phyloP scores from a whole-genome alignment of 2,113 vertebrate genomes.

The Tinamus guttatus region DNA sequence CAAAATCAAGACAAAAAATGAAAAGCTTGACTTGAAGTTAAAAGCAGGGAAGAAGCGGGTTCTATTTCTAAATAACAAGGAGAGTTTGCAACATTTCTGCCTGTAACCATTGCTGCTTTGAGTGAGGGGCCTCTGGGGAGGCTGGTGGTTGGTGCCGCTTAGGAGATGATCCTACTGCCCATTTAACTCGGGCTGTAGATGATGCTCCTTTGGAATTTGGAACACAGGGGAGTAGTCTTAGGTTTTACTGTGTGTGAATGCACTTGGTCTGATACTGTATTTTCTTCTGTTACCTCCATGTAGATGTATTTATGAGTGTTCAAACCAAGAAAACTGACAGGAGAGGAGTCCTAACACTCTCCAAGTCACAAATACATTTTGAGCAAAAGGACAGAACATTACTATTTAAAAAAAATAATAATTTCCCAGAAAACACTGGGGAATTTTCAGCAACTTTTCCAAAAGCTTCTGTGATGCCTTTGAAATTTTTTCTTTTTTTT shows the following conservation, averaged over 20 bases:
- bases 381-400: slow-evolving; percentile 27
- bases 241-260: background rate
- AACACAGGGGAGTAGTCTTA: background rate
- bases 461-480: slow-evolving; percentile 7
- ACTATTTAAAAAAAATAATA: background rate
- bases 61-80: background rate
- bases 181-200: background rate
- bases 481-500: slow-evolving; percentile 36
- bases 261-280: background rate
- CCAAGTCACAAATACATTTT: slow-evolving; percentile 38
- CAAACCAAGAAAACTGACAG: background rate
- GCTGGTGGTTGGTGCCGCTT: background rate
- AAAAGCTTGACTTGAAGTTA: background rate
- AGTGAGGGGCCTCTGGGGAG: background rate
- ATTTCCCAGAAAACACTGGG: slow-evolving; percentile 31
- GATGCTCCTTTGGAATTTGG: background rate
- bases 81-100: background rate
- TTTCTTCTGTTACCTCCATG: background rate
- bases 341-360: background rate
- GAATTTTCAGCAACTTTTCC: slow-evolving; percentile 7
- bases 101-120: background rate
- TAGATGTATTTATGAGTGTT: background rate
- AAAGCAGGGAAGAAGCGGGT: background rate
- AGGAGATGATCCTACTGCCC: background rate
- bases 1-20: background rate